Evolutionary conservation across 92 coral and sea anemone genomes (phyloP), one percentile per base, ranked within the genome.

Genomic region (Porites rus): DNA sequence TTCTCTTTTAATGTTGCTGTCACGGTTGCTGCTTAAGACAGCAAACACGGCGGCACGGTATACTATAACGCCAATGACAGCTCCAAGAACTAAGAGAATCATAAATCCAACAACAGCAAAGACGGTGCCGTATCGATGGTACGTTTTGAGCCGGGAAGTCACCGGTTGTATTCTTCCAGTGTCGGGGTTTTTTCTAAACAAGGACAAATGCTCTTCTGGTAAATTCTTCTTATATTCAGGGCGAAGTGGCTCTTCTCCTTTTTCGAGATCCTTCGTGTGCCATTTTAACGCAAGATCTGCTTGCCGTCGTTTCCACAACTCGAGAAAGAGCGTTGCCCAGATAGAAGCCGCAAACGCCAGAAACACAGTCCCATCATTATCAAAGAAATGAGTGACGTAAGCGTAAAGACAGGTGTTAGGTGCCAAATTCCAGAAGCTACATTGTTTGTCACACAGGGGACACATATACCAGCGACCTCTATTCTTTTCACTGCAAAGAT

Each of bases 251-350:
- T 96, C 96, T 63, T 94, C 98, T n/a, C 90, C 94, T 73, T 94
- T 98, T 56, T 96, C 98, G 58, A 92, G 91, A 71, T 95, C 97
- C 10, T 87, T 69, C 25, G 94, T 92, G 77, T 94, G 98, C 98
- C 98, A 96, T 20, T 90, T 92, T 53, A 92, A 64, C 12, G 98
- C 94, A 13, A 96, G 88, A 25, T 80, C 80, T 2, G 94, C 96
- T 75, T 96, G 98, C 43, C 97, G 93, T 17, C 98, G 91, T 78
- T 96, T 96, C 98, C 98, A 96, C 24, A 96, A 91, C 73, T 96
- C 98, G 43, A 96, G 90, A 84, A 96, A 96, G 69, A 96, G 75
- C 17, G 98, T 96, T 18, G 98, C 97, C 98, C 98, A 96, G 43
- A 96, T 87, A 19, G 96, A 88, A 10, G 90, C 87, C 52, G 85